Percentiles rank a stretch among this genome's conserved stretches.
Evolutionary conservation across 2,888 invertebrate genomes (phyloP).

Genomic region (Cerastis leucographa): DNA sequence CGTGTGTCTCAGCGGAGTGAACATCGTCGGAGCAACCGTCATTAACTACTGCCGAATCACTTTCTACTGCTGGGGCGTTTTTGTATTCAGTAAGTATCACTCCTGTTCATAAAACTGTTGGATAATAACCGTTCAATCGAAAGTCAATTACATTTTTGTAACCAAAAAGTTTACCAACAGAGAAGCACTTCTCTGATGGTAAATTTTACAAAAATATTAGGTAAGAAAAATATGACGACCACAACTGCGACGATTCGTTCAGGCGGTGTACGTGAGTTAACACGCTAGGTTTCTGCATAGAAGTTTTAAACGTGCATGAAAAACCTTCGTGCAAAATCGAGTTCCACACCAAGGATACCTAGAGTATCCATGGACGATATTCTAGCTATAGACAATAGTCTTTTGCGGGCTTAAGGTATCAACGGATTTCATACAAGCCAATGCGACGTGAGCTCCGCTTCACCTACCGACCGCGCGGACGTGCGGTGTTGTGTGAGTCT

Average conservation of each 20-base stretch:
- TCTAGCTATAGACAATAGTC: no score
- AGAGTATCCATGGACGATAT: no score
- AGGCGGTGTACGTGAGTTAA: no score
- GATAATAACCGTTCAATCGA: not conserved
- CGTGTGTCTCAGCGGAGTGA: conserved; percentile 68
- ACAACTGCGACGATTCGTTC: not conserved
- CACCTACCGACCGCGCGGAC: not conserved
- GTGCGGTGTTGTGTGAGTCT: not conserved
- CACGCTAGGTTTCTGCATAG: no score
- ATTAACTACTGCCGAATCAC: conserved; percentile 63
- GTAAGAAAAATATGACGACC: not conserved
- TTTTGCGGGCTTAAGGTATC: not conserved
- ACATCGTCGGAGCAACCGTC: conserved; percentile 66
- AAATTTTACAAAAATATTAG: not conserved
- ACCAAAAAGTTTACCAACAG: no score
- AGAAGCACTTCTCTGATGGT: not conserved
- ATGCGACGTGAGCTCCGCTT: not conserved
- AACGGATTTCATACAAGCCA: not conserved
- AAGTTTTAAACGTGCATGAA: no score
- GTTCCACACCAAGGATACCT: no score
- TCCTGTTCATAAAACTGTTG: not conserved
- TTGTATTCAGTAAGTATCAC: conserved; percentile 67
- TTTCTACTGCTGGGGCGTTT: conserved; percentile 68
- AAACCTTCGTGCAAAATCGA: no score
- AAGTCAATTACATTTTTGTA: no score